These are phyloP conservation scores for Pogonocichla stellata DNA, from an alignment of 2,113 vertebrate species.

Conservation along the genomic window DNA sequence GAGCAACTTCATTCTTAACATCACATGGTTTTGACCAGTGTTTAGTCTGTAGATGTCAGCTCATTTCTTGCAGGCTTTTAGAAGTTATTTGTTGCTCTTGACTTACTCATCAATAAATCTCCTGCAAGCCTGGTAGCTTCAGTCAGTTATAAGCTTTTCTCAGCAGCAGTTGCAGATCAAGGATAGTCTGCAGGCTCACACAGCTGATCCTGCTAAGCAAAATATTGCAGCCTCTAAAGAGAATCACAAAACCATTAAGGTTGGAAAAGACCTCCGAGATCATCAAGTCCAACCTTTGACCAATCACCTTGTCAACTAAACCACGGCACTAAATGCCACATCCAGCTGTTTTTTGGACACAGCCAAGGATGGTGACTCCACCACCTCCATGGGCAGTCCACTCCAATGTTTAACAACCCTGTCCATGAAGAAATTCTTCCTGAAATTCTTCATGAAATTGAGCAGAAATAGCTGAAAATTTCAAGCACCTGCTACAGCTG, in stretches of 20 bases:
- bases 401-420: not conserved
- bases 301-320: not conserved
- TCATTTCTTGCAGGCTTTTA: not conserved
- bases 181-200: not conserved
- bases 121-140: not conserved
- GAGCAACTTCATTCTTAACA: not conserved
- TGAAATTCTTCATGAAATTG: not conserved
- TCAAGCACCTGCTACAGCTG: not conserved
- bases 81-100: not conserved
- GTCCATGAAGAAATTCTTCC: not conserved
- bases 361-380: not conserved
- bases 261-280: not conserved
- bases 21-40: fast-evolving
- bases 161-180: not conserved
- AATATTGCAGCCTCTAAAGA: not conserved
- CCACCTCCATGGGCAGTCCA: not conserved
- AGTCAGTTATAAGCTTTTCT: not conserved
- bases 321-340: not conserved
- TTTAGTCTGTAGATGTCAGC: not conserved
- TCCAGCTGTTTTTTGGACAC: not conserved
- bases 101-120: not conserved
- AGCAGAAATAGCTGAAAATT: not conserved
- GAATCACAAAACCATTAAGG: not conserved
- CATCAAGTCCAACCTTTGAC: not conserved
- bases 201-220: not conserved